Evolutionary conservation across 1,140 invertebrate species (phyloP).

Genomic region (Eueides isabella): DNA sequence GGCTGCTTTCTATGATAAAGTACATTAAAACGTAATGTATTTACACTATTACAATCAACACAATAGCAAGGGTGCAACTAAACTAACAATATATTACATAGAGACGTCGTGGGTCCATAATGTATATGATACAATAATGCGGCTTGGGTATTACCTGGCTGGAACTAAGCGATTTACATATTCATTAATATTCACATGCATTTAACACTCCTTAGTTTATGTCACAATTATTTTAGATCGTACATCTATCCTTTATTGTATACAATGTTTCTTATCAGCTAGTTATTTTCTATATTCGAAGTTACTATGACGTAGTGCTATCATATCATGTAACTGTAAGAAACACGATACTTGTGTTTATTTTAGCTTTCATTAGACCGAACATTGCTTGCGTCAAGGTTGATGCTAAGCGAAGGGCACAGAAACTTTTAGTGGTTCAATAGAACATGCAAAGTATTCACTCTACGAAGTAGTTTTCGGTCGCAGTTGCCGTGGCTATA

Average conservation of each 20-base stretch:
- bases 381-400: too few species aligned
- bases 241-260: not conserved
- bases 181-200: conserved; percentile 9
- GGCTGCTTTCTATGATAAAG: not conserved
- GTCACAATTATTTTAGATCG: not conserved
- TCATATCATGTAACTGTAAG: too few species aligned
- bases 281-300: too few species aligned
- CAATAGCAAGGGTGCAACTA: not conserved
- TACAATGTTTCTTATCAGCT: too few species aligned
- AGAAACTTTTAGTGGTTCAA: too few species aligned
- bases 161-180: not conserved
- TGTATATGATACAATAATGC: not conserved
- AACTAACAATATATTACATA: not conserved
- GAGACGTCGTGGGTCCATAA: not conserved
- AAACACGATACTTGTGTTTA: too few species aligned
- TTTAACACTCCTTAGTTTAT: not conserved
- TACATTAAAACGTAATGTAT: not conserved
- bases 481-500: too few species aligned
- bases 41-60: not conserved
- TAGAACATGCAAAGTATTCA: too few species aligned
- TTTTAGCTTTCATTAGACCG: too few species aligned
- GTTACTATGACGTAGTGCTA: too few species aligned
- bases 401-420: too few species aligned
- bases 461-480: too few species aligned
- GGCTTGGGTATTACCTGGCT: not conserved